Conservation (phyloP, 2,888 invertebrate species). For the Cephus sareptanus region DNA sequence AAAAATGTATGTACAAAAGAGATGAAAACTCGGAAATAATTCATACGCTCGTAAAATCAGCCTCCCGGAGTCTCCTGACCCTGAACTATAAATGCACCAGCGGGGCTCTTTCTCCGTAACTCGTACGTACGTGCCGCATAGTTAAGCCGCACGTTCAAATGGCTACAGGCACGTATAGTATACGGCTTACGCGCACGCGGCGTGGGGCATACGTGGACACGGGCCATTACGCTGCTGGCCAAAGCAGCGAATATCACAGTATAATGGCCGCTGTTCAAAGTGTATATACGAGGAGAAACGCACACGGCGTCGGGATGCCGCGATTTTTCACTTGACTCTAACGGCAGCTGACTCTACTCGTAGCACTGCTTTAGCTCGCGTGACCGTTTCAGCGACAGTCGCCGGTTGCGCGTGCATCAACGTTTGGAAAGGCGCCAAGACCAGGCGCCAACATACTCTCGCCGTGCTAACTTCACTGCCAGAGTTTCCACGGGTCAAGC, state of each 20-base stretch:
- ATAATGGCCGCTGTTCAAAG: not conserved
- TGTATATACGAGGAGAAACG: not conserved
- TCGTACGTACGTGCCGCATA: constrained; percentile 25
- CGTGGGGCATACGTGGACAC: not conserved
- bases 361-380: not conserved
- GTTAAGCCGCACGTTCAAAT: constrained; percentile 19
- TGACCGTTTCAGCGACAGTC: not conserved
- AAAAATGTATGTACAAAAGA: no score
- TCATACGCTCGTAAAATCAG: not conserved
- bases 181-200: not conserved
- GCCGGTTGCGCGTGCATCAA: not conserved
- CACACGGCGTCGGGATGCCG: not conserved
- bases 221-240: not conserved
- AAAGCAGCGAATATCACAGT: not conserved
- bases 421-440: constrained; percentile 45
- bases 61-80: constrained; percentile 41
- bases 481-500: not conserved
- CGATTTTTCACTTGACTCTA: not conserved
- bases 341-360: not conserved
- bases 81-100: constrained; percentile 53
- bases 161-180: constrained; percentile 1
- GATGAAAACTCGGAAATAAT: not conserved
- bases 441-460: constrained; percentile 53
- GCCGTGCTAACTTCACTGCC: not conserved
- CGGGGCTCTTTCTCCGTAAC: constrained; percentile 36